Base-by-base conservation (phyloP, 2,797 vertebrate genomes). In the Martes flavigula region DNA sequence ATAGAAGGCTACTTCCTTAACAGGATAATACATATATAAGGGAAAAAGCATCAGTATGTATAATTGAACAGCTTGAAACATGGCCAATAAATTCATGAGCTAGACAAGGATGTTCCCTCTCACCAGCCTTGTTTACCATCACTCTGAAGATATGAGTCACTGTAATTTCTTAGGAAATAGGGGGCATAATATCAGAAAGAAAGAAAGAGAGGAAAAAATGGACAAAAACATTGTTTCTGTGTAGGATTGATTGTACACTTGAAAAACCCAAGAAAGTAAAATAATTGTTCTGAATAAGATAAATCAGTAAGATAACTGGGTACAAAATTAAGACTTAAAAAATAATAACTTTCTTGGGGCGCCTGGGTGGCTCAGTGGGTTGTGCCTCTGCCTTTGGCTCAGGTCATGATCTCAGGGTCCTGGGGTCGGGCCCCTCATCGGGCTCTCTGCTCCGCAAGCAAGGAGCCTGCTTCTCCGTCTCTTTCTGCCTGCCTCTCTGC, bases 321-420 rank as follows among this genome's bases (percentile, higher is more conserved):
- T 94, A 73, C 30, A 84, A 90, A 93, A 81, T 79, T 87, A 62
- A 97, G 73, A 77, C 60, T 73, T 21, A 85, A 87, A 87, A 87
- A 48, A 78, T 12, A 78, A 68, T 94, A 93, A 15, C 10, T 75
- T 91, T 81, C 21, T 32, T 85, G 14, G 48, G 48, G 48, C 14
- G 4, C 4, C 14, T 51, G 14, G 48, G 48, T 51, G 14, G 14
- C 48, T 51, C 14, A 4, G 48, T 14, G 14, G 14, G 48, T 51
- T 51, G 14, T 3, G 48, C 48, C 14, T 51, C 48, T 51, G 48
- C 48, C 48, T 51, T 51, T 14, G 4, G 48, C 48, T 51, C 48
- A 51, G 48, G 48, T 51, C 48, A 15, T 51, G 48, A 51, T 51
- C 48, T 14, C 48, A 51, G 48, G 48, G 48, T 51, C 48, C 48